Evolutionary conservation across 2,797 vertebrate genomes (phyloP).

Genomic region (Protonibea diacanthus): DNA sequence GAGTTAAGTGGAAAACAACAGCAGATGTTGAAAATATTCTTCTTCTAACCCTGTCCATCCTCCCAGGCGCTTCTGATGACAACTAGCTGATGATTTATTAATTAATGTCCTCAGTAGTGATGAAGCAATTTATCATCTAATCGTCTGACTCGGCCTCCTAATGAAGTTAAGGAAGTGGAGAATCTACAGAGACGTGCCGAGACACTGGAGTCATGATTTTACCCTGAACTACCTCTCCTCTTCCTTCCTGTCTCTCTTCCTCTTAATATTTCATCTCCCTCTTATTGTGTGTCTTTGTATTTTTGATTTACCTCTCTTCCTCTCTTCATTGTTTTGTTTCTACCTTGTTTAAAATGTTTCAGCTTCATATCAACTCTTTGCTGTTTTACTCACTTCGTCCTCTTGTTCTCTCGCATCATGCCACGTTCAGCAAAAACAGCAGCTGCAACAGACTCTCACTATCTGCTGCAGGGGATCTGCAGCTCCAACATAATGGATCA

Average conservation of each 20-base stretch:
- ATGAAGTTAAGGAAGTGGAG: constrained; percentile 20
- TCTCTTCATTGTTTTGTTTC: not conserved
- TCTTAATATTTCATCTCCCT: too few relatives aligned
- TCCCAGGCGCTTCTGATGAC: constrained; percentile 4
- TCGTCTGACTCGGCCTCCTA: constrained; percentile 4
- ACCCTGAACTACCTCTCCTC: not conserved
- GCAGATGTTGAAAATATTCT: not conserved
- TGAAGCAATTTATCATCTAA: constrained; percentile 45
- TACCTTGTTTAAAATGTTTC: not conserved
- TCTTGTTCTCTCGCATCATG: not conserved
- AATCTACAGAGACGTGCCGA: not conserved
- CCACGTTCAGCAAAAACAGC: not conserved
- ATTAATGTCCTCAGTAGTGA: constrained; percentile 29
- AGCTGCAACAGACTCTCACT: not conserved
- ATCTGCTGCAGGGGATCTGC: constrained; percentile 19
- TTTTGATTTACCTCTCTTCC: not conserved
- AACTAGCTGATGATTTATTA: constrained; percentile 8
- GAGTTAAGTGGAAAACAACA: not conserved
- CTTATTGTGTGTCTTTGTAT: too few relatives aligned
- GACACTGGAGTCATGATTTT: not conserved
- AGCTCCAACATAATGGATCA: not conserved
- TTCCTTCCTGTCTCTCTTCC: not conserved
- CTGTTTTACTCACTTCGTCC: not conserved
- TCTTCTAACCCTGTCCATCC: not conserved
- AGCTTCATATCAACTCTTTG: not conserved